Evolutionary conservation across 2,113 vertebrate genomes (phyloP), one percentile per base, ranked within the genome.

Genomic region (Entomyzon cyanotis): DNA sequence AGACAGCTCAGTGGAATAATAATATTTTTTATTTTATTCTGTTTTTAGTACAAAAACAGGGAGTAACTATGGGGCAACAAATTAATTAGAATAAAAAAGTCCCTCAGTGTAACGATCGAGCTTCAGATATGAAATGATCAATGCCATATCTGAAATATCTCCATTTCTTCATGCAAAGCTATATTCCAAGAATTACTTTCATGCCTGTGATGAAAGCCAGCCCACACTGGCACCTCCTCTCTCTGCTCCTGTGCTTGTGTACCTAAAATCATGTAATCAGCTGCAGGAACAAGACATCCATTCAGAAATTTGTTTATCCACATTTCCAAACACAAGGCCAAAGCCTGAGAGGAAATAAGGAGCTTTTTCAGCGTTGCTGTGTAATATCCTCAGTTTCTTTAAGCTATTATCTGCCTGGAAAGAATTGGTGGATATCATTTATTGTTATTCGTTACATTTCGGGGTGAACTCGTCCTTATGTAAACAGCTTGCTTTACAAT

Each of bases 401-500:
- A 50, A 74, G 53, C 59, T 94, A 13, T 92, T 90, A 71, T 50
- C 73, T 33, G 22, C 10, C 18, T 50, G 47, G 67, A 59, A 91
- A 95, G 65, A 83, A 77, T 63, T 50, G 56, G n/a, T 73, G 82
- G 81, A 58, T 67, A 62, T 75, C 0, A 62, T 71, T 68, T 35
- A 17, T 59, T 56, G 33, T 68, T 44, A 56, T 44, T 60, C 28
- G 22, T 39, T 78, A 25, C 25, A 42, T 39, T 87, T 60, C 23
- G 15, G 39, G 41, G 23, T 71, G 64, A 91, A 22, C 8, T 2
- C 13, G 12, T 35, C 92, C 73, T 81, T 90, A 59, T 78, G 49
- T 84, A 92, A 96, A 79, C 56, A 89, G 47, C 50, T 81, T 62
- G 59, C 47, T 83, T 87, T 69, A 78, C 73, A 92, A 53, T 84